phyloP scores from a whole-genome alignment of 1,140 invertebrate genomes.

The Eriocheir sinensis region DNA sequence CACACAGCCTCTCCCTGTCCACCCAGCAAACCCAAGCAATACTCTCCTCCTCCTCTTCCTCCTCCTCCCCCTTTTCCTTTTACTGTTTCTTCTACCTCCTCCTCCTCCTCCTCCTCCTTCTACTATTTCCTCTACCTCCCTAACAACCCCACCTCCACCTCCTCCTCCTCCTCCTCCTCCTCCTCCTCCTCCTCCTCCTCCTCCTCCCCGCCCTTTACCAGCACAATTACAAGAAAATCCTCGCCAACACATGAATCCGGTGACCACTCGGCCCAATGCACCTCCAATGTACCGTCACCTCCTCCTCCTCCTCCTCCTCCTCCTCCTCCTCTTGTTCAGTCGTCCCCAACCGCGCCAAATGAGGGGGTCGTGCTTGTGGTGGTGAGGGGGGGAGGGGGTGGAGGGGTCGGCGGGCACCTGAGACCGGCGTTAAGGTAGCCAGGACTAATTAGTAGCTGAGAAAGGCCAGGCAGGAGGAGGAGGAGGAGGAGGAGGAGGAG shows the following conservation, averaged over 20 bases:
- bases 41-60: background rate
- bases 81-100: background rate
- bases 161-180: background rate
- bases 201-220: background rate
- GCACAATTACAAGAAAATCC: background rate
- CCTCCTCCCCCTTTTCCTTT: background rate
- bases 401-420: background rate
- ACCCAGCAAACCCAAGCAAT: background rate
- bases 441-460: background rate
- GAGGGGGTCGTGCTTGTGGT: background rate
- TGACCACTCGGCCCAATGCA: background rate
- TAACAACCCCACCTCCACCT: background rate
- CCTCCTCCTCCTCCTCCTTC: background rate
- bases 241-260: background rate
- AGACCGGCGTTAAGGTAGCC: background rate
- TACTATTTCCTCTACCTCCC: background rate
- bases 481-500: too few species aligned
- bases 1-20: background rate
- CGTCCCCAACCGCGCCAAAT: background rate
- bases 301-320: conserved; percentile 36
- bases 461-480: background rate
- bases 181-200: conserved; percentile 30
- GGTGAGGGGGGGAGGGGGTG: background rate
- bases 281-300: background rate
- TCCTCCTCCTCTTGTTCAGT: background rate